Evolutionary conservation across 2,797 vertebrate genomes (phyloP), one percentile per base, ranked within the genome.

Genomic region (Myotis findleyi): DNA sequence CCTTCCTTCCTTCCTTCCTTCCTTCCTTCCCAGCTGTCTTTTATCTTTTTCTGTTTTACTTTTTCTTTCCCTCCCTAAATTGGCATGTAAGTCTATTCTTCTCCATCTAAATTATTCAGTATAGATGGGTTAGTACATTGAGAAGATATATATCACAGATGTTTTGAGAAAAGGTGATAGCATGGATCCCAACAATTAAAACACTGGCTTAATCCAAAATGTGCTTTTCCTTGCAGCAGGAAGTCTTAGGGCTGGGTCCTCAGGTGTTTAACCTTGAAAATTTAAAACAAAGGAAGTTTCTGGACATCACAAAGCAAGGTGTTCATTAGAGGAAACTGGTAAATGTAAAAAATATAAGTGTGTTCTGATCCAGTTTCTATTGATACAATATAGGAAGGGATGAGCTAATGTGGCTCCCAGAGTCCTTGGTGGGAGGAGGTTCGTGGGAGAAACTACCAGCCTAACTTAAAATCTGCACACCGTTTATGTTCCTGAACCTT

Each of bases 341-440:
- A 72, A 90, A 80, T 36, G n/a, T 71, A 44, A 85, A 72, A 91
- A 64, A 38, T 49, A 59, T 10, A 68, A 89, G 66, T 59, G 51
- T 59, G 36, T 51, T 89, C 68, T 41, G 62, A 23, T 93, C 88
- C 71, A 77, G 68, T 91, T 95, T 91, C 88, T 77, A 9, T n/a
- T 47, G 72, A 57, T 36, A 71, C 6, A 36, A 10, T 55, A 47
- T 27, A 93, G n/a, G 49, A 72, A 84, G n/a, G 85, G 55, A 85
- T 75, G n/a, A 72, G 8, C 49, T 88, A 72, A 79, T 59, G 7
- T 51, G 64, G 9, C 6, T 75, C 16, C 47, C 18, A 49, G 71
- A 79, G 64, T 93, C 71, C 86, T 66, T 36, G 14, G 20, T 41
- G 38, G 14, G 30, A n/a, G 16, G 13, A 83, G 82, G 69, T 76